Evolutionary conservation across 2,888 invertebrate species (phyloP).

Genomic region (Erebia ligea): DNA sequence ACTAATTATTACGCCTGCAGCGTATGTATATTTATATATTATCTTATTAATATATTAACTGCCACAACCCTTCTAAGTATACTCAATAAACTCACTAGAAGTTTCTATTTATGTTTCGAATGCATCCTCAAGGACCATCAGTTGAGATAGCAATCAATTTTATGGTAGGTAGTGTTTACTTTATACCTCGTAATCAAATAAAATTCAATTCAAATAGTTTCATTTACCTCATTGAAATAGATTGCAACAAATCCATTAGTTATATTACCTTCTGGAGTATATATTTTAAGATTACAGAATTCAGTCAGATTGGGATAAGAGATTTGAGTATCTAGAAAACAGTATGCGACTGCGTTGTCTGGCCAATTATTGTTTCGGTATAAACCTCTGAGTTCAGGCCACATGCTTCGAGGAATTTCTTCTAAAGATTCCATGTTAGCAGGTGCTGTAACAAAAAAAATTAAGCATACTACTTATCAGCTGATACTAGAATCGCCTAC

Average conservation of each 20-base stretch:
- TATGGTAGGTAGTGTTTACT: no score
- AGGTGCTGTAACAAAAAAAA: not conserved
- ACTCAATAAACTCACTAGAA: no score
- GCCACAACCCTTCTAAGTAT: no score
- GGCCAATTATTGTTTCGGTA: constrained; percentile 47
- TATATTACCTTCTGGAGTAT: constrained; percentile 51
- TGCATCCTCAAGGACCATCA: no score
- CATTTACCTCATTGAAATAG: constrained; percentile 43
- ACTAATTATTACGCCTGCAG: no score
- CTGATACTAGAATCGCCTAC: no score
- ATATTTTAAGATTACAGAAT: constrained; percentile 47
- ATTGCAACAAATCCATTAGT: constrained; percentile 50
- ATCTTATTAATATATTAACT: no score
- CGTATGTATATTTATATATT: no score
- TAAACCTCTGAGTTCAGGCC: constrained; percentile 47
- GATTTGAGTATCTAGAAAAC: constrained; percentile 44
- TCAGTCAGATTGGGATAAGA: constrained; percentile 44
- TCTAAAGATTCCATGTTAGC: constrained; percentile 41
- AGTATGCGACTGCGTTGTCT: constrained; percentile 45
- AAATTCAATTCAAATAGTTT: not conserved
- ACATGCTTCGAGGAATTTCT: constrained; percentile 46
- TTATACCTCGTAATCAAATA: no score
- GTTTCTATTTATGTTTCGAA: no score
- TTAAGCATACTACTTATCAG: no score
- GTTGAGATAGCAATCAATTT: no score